Conservation (phyloP, 2,888 invertebrate genomes). For the Callinectes sapidus region DNA sequence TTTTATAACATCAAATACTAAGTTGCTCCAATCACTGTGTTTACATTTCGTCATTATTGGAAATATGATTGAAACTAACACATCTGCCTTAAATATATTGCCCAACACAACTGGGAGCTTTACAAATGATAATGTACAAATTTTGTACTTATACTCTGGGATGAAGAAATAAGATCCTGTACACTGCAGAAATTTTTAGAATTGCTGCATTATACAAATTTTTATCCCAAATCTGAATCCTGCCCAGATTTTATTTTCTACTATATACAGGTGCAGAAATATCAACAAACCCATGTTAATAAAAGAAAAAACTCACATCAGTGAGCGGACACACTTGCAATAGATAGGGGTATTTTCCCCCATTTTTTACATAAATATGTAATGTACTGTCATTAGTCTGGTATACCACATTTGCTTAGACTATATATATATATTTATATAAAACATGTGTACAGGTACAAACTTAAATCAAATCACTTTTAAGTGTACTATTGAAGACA, state of each 20-base stretch:
- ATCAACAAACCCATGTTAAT: conserved; percentile 14
- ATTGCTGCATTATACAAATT: conserved; percentile 36
- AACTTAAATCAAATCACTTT: conserved; percentile 19
- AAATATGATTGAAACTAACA: conserved; percentile 42
- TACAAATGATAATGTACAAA: conserved; percentile 58
- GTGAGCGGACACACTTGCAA: conserved; percentile 4
- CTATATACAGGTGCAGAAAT: conserved; percentile 51
- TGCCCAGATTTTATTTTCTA: conserved; percentile 57
- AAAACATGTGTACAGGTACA: conserved; percentile 31
- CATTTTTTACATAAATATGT: not conserved
- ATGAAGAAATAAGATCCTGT: conserved; percentile 12
- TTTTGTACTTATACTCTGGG: conserved; percentile 60
- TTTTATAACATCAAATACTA: conserved; percentile 57
- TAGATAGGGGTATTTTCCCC: not conserved
- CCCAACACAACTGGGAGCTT: conserved; percentile 26
- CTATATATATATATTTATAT: not conserved
- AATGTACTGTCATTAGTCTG: not conserved
- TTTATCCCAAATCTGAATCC: conserved; percentile 22
- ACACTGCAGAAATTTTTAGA: not conserved
- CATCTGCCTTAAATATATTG: conserved; percentile 32
- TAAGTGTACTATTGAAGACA: not conserved
- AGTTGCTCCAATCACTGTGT: conserved; percentile 26
- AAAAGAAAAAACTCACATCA: not conserved
- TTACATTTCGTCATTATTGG: not conserved
- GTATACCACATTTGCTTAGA: conserved; percentile 7